Base-by-base conservation (phyloP, 2,797 vertebrate species). In the Myotis pilosus region DNA sequence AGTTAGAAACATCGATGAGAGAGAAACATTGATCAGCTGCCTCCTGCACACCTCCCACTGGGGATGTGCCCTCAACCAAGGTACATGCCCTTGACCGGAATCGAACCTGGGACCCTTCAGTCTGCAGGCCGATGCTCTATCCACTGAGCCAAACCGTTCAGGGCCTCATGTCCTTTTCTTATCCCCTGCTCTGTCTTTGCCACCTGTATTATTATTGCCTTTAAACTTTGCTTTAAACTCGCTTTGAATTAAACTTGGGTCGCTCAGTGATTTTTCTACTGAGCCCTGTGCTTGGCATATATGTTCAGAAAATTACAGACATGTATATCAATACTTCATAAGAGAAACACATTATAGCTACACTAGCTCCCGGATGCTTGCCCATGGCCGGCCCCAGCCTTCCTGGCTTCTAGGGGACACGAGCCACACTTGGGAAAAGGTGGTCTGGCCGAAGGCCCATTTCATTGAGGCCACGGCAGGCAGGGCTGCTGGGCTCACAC, bases 371-470 rank as follows among this genome's bases (percentile, higher is more conserved):
- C 5, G n/a, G 47, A 11, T 13, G 19, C 23, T 8, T 33, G 71
- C 9, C 10, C 16, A 0, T 7, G 44, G 82, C 47, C n/a, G 0
- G 9, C 8, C 8, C 5, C 33, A 23, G 69, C 15, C 9, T 0
- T 20, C 44, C 71, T 16, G 9, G 28, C 33, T 25, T 71, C 30
- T 19, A 41, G 49, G 47, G 57, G 28, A 22, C 38, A 25, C 0
- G 41, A 62, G 3, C 25, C 2, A 5, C 38, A 9, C 33, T 17
- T 8, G 16, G 85, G 79, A 49, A 71, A 20, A 81, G 69, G 28
- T 28, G 22, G 15, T 41, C 57, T 85, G 89, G 17, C 62, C 47
- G 17, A 38, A 80, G 36, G 25, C 19, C 23, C 15, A 13, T 49
- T 55, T 62, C 47, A 22, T 17, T 0, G 23, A 76, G 60, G n/a